Percentiles rank a stretch among this genome's conserved stretches.
Conservation (phyloP, 2,888 invertebrate species). For the Epistrophe eligans region DNA sequence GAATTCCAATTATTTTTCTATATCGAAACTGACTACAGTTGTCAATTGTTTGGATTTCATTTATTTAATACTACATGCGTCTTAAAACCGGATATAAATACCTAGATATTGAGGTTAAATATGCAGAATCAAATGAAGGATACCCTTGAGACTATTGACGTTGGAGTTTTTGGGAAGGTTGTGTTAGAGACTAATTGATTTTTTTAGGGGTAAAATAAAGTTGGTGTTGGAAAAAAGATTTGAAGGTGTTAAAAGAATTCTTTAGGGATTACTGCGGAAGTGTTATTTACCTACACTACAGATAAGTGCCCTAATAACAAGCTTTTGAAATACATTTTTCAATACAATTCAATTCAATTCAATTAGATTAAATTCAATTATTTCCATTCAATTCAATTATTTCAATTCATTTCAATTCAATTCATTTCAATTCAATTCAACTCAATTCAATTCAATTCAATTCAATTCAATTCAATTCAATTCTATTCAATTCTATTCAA, state of each 20-base stretch:
- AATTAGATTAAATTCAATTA: no score
- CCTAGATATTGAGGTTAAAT: constrained; percentile 5
- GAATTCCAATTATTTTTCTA: constrained; percentile 20
- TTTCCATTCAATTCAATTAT: no score
- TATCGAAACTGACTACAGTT: background rate
- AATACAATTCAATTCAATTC: no score
- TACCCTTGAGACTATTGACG: background rate
- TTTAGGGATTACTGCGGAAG: background rate
- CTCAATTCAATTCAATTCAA: no score
- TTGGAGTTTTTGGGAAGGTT: background rate
- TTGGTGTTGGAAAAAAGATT: background rate
- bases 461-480: no score
- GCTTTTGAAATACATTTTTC: no score
- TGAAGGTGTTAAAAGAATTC: background rate
- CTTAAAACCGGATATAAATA: background rate
- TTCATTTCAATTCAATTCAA: no score
- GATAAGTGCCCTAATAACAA: background rate
- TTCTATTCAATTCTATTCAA: no score
- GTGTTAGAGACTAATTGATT: background rate
- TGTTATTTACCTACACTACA: background rate
- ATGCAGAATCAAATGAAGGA: background rate
- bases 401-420: no score
- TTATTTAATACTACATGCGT: background rate
- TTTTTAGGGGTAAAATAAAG: background rate
- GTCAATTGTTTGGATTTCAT: background rate